A percentile compares a stretch with the other conserved stretches of the same genome.
phyloP scores from a whole-genome alignment of 2,797 vertebrate genomes.

The Myiotriccus ornatus region DNA sequence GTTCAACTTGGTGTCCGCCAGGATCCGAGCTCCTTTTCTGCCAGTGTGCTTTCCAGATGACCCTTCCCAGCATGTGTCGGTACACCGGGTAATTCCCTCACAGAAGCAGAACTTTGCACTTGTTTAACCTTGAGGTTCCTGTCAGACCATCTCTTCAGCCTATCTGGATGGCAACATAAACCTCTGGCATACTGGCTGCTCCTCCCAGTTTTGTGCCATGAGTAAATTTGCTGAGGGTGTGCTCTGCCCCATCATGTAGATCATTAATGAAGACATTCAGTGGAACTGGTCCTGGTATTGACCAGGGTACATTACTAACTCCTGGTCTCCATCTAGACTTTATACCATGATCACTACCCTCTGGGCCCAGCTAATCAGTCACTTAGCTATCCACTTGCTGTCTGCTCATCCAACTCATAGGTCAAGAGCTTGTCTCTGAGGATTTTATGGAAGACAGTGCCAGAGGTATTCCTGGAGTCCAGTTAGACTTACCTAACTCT shows the following conservation, averaged over 20 bases:
- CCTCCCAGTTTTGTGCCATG: not conserved
- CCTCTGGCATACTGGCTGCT: not conserved
- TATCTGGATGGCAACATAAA: not conserved
- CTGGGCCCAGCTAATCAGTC: not conserved
- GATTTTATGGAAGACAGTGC: no score
- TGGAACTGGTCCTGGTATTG: not conserved
- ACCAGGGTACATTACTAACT: not conserved
- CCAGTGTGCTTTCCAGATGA: not conserved
- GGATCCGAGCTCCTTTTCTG: not conserved
- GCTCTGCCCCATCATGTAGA: not conserved
- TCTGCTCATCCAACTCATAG: not conserved
- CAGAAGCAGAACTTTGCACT: not conserved
- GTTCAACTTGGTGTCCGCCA: not conserved
- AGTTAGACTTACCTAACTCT: not conserved
- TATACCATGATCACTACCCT: not conserved
- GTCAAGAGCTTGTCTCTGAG: not conserved
- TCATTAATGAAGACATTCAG: not conserved
- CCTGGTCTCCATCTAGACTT: not conserved
- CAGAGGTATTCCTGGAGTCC: not conserved
- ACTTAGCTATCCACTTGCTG: not conserved
- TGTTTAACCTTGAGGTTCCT: not conserved
- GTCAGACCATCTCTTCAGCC: not conserved
- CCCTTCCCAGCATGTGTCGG: not conserved
- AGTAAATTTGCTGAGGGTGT: not conserved
- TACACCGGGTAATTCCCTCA: not conserved